Percentiles rank a stretch among this genome's conserved stretches.
These are phyloP conservation scores for Proteles cristata DNA, from an alignment of 2,113 vertebrate species.

Conservation along the genomic window DNA sequence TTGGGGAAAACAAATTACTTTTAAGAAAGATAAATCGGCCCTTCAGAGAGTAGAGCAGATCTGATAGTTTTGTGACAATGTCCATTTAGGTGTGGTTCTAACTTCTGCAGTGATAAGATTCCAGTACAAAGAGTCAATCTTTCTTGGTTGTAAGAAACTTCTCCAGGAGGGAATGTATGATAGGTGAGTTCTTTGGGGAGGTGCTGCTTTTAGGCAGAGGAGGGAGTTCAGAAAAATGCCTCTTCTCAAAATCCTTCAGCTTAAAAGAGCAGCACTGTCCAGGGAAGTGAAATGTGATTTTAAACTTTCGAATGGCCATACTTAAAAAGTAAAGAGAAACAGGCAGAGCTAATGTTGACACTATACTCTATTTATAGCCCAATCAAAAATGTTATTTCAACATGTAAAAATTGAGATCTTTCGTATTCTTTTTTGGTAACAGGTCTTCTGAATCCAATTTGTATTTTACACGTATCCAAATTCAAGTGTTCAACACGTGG, in stretches of 20 bases:
- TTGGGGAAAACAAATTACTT: not conserved
- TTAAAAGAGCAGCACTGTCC: not conserved
- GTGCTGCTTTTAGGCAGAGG: not conserved
- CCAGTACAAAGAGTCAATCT: not conserved
- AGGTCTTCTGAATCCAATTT: not conserved
- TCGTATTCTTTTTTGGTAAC: not conserved
- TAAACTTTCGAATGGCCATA: not conserved
- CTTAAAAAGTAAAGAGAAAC: not conserved
- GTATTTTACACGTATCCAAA: not conserved
- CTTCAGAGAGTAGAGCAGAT: not conserved
- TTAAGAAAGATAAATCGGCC: not conserved
- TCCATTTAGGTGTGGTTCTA: not conserved
- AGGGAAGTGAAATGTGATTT: not conserved
- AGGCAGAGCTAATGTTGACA: not conserved
- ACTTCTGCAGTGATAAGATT: not conserved
- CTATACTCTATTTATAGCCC: not conserved
- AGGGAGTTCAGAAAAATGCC: not conserved
- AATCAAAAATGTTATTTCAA: not conserved
- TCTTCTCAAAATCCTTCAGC: not conserved
- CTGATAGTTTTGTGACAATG: not conserved
- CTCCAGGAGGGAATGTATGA: not conserved
- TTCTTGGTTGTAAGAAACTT: not conserved
- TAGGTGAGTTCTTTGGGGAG: not conserved
- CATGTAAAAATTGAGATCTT: not conserved
- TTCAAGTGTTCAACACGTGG: not conserved